A percentile compares a stretch with the other conserved stretches of the same genome.
Conservation (phyloP, 2,797 vertebrate species). For the Pelodytes ibericus region DNA sequence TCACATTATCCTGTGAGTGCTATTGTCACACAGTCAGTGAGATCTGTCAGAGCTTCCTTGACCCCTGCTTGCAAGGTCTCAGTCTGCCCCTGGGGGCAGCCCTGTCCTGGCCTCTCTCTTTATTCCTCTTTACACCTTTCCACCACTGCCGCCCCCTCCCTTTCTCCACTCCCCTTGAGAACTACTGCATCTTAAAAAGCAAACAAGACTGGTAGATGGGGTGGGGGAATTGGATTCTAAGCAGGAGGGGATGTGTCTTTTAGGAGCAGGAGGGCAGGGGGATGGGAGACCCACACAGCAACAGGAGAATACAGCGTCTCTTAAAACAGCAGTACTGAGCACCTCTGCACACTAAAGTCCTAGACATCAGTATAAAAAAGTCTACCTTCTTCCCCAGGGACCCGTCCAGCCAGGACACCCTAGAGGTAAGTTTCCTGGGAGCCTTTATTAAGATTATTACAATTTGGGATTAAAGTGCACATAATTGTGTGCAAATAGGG, state of each 20-base stretch:
- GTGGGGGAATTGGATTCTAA: conserved; percentile 29
- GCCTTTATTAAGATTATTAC: not conserved
- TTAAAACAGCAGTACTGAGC: not conserved
- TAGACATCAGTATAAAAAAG: not conserved
- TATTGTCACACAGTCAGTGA: conserved; percentile 44
- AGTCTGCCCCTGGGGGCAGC: conserved; percentile 40
- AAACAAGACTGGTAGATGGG: conserved; percentile 45
- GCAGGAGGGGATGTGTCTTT: conserved; percentile 27
- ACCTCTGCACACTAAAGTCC: conserved; percentile 7
- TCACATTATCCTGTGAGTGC: conserved; percentile 23
- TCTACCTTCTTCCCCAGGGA: conserved; percentile 1
- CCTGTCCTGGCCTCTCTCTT: conserved; percentile 36
- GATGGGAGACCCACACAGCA: conserved; percentile 38
- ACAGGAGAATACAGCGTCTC: conserved; percentile 37
- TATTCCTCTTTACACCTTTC: conserved; percentile 31
- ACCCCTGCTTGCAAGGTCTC: conserved; percentile 50
- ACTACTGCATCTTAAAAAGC: conserved; percentile 45
- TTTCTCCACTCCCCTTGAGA: conserved; percentile 26
- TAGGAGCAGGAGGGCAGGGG: conserved; percentile 32
- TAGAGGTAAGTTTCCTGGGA: conserved; percentile 30
- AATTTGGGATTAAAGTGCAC: not conserved
- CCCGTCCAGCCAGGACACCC: conserved; percentile 23
- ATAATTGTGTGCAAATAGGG: not conserved
- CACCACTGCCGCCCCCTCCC: accelerated
- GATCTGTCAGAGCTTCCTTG: conserved; percentile 42